A percentile compares a stretch with the other conserved stretches of the same genome.
These are phyloP conservation scores for Antechinus stuartii DNA, from an alignment of 2,113 vertebrate genomes.

Conservation along the genomic window DNA sequence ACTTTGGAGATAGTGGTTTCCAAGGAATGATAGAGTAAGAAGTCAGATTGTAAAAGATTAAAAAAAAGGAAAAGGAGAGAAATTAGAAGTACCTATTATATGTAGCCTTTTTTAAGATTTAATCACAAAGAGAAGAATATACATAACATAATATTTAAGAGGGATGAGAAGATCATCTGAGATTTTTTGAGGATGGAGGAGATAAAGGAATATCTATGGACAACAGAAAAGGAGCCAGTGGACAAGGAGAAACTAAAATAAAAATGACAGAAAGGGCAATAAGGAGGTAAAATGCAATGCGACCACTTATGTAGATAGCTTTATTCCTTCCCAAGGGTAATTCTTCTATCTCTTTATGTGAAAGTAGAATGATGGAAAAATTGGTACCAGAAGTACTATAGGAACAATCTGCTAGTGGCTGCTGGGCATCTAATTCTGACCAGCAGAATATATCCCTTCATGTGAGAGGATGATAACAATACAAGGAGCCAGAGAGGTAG, in stretches of 20 bases:
- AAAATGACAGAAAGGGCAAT: neutral
- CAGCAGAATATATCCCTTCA: no score
- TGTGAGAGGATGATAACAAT: no score
- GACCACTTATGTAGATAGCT: neutral
- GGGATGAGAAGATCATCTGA: neutral
- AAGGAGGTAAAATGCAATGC: no score
- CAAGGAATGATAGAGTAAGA: no score
- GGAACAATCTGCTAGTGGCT: no score
- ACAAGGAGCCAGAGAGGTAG: no score
- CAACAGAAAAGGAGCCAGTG: neutral
- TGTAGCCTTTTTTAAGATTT: neutral
- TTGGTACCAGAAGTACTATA: no score
- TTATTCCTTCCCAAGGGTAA: no score
- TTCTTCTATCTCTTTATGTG: neutral
- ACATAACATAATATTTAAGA: neutral
- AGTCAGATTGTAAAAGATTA: neutral
- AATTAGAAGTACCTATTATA: neutral
- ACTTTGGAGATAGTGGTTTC: neutral
- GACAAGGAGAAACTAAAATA: neutral
- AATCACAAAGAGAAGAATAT: neutral
- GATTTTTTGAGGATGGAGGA: neutral
- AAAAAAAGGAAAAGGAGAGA: neutral
- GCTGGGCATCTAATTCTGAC: no score
- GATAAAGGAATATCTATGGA: neutral
- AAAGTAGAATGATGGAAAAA: no score